Base-by-base conservation (phyloP, 2,113 vertebrate species). In the Trogon surrucura region DNA sequence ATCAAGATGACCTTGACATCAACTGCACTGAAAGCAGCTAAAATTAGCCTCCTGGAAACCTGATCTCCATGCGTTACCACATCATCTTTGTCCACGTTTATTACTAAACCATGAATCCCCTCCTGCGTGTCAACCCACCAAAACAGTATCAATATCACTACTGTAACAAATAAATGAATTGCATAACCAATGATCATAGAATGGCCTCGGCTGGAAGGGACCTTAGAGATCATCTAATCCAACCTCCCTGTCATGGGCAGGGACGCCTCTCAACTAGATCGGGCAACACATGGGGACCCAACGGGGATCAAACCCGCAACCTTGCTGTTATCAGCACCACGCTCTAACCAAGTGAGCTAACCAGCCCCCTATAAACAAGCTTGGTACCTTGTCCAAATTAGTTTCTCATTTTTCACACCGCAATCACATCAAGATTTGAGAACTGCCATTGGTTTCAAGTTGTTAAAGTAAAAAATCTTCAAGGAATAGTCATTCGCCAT, bases 21-120 rank as follows among this genome's bases (percentile, higher is more conserved):
- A 84, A 23, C n/a, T 34, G 22, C 54, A 73, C 30, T 44, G 44
- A 90, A 93, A 84, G 61, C 65, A 71, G 73, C 73, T 94, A 94
- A 89, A 94, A 93, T 95, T 87, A 95, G 56, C 56, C 36, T 89
- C 78, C 78, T 95, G 89, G 89, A 94, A 93, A 93, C 44, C 44
- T 56, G 53, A 96, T 56, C 69, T 70, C 64, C 47, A 34, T 32
- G 36, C 77, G 56, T 54, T 87, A 74, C 64, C 36, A 67, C 70
- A 87, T 72, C 61, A 75, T 44, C 65, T 91, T 89, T 94, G 60
- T 75, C 44, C 53, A 27, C 9, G 8, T 56, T 84, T 81, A 74
- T 74, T 87, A 60, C 32, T 85, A 78, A 78, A 94, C 38, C 56
- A 71, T 51, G 70, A 71, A 71, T 74, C 47, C n/a, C 25, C 87